Evolutionary conservation across 2,888 invertebrate genomes (phyloP), one percentile per base, ranked within the genome.

Genomic region (Hypsopygia costalis): DNA sequence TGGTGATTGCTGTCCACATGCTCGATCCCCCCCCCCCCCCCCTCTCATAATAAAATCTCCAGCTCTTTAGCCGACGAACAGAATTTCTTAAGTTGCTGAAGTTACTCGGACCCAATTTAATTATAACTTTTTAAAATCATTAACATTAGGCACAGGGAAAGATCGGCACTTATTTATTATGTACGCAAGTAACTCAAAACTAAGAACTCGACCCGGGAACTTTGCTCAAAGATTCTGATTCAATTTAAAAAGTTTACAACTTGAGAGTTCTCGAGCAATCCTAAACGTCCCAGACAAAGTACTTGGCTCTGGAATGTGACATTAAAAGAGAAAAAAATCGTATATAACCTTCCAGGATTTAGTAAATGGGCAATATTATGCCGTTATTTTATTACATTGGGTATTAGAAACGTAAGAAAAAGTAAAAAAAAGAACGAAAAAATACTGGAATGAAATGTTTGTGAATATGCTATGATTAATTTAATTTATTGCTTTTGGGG

Each of bases 191-290:
- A 63, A 60, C 52, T 61, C 21, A 21, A 21, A 21, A 51, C 47
- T 55, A 48, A 52, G 52, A 38, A 35, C 34, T 37, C 43, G 41
- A 35, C 39, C 47, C 39, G 44, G 37, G 39, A 40, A 70, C 58
- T 64, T 62, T 44, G 41, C 48, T 27, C 27, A 33, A 56, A 65
- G 59, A 62, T 62, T 65, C 59, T 46, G 52, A 79, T 71, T 78
- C 68, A 78, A 80, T 78, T 78, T 74, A 65, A 73, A 74, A 81
- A 81, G 69, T 81, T 80, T 56, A 49, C 46, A 63, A 59, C 55
- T 61, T 50, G 43, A 44, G 60, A 69, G 51, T 71, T 63, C 29
- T 31, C 43, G 51, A 46, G 46, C 44, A 41, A 33, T 39, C 44
- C 44, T 58, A 54, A 69, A 62, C 57, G 56, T 56, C 53, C 53